Base-by-base conservation (phyloP, 2,113 vertebrate species). In the Melanocharis versteri region DNA sequence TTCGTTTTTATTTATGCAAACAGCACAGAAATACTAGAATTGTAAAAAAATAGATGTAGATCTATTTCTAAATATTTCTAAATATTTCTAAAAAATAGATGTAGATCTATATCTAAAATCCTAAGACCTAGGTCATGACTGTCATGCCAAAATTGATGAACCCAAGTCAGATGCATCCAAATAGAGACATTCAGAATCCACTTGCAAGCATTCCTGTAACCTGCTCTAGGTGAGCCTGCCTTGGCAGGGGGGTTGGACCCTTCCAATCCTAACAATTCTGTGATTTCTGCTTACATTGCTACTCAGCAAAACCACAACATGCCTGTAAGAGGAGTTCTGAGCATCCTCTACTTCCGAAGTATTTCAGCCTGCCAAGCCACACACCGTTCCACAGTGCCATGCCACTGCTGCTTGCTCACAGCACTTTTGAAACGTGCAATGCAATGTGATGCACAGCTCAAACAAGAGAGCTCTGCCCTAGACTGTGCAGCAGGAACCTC, bases 1-100 rank as follows among this genome's bases (percentile, higher is more conserved):
- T 95, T 86, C 2, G 3, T 69, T 87, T 87, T 87, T 72, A 91
- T 86, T 95, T 83, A 75, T 88, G 82, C 53, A 83, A 83, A 87
- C 62, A 66, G 33, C 42, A 85, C 12, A 86, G 37, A 89, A 93
- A 45, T 68, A 57, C 15, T 56, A 50, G 27, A 90, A 73, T 51
- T 75, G 26, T 70, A 83, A 86, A 87, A 77, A 83, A 90, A 88
- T 40, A 86, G 6, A 83, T 44, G 20, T 31, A 64, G 51, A 73
- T 75, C 23, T n/a, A n/a, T n/a, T n/a, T n/a, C n/a, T n/a, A n/a
- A n/a, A n/a, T n/a, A n/a, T n/a, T n/a, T n/a, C n/a, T n/a, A n/a
- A n/a, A n/a, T n/a, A n/a, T n/a, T n/a, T n/a, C n/a, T n/a, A 86
- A 87, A 77, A 83, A 90, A 88, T 40, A 86, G 6, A 83, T 44